phyloP scores from a whole-genome alignment of 2,888 invertebrate species.

The Ectemnius cavifrons region DNA sequence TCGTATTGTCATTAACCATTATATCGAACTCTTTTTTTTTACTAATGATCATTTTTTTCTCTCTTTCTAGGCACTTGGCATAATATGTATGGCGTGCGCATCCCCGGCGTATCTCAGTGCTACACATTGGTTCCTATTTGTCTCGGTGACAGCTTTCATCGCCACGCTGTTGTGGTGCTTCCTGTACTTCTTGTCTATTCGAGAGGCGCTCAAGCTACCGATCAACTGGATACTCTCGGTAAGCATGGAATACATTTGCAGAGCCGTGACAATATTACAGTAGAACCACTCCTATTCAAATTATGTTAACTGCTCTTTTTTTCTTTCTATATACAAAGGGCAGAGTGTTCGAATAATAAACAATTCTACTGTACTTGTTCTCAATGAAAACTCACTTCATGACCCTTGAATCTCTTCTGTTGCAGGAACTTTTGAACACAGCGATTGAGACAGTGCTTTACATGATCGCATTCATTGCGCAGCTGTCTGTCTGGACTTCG shows the following conservation, averaged over 20 bases:
- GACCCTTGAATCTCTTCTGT: constrained; percentile 51
- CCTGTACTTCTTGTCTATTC: constrained; percentile 88
- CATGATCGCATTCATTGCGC: constrained; percentile 88
- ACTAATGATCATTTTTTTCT: constrained; percentile 45
- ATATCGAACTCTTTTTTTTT: too few relatives aligned
- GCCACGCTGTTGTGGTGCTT: constrained; percentile 89
- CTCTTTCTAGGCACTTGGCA: constrained; percentile 86
- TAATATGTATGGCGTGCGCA: constrained; percentile 90
- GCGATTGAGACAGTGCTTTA: constrained; percentile 85
- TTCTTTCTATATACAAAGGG: too few relatives aligned
- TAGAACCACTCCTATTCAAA: too few relatives aligned
- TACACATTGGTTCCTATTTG: constrained; percentile 92
- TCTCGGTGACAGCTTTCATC: constrained; percentile 90
- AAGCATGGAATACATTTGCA: constrained; percentile 73
- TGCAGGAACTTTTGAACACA: constrained; percentile 90
- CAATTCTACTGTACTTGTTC: too few relatives aligned
- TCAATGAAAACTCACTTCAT: too few relatives aligned
- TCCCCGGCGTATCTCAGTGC: constrained; percentile 83
- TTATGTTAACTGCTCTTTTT: too few relatives aligned
- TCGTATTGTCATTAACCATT: too few relatives aligned
- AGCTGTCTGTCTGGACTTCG: constrained; percentile 83
- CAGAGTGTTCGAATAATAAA: too few relatives aligned
- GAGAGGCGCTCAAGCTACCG: constrained; percentile 87
- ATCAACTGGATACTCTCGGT: constrained; percentile 92
- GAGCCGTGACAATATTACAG: background rate